Conservation (phyloP, 2,797 vertebrate species). For the Acanthiza pusilla region DNA sequence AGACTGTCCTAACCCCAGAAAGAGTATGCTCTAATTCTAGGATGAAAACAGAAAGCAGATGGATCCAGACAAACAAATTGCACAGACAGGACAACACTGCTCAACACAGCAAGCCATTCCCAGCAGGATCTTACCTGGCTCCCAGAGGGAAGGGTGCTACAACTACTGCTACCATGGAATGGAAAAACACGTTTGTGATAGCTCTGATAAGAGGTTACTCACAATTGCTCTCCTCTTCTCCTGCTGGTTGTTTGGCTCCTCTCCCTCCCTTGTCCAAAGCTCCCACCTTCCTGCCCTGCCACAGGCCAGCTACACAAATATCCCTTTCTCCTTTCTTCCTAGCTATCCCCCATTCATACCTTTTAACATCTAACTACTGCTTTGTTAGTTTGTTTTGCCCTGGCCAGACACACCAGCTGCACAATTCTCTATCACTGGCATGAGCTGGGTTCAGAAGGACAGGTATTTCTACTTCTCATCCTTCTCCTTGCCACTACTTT, state of each 20-base stretch:
- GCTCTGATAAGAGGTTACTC: conserved; percentile 35
- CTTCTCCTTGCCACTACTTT: background rate
- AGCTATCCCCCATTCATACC: background rate
- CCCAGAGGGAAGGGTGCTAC: conserved; percentile 6
- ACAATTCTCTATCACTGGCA: background rate
- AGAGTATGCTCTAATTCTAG: background rate
- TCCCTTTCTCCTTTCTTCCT: background rate
- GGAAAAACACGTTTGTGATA: background rate
- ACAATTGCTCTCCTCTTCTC: conserved; percentile 47
- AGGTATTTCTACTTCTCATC: background rate
- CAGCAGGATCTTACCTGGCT: conserved; percentile 51
- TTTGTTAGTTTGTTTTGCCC: background rate
- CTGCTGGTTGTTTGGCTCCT: background rate
- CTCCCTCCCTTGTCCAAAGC: background rate
- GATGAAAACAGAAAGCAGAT: conserved; percentile 52
- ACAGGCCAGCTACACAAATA: background rate
- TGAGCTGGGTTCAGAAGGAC: background rate
- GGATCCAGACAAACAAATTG: conserved; percentile 23
- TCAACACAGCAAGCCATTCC: conserved; percentile 30
- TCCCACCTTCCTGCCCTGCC: background rate
- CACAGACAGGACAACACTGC: conserved; percentile 52
- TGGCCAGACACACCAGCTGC: background rate
- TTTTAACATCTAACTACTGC: background rate
- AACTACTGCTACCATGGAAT: conserved; percentile 20
- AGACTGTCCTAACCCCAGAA: background rate